A percentile compares a stretch with the other conserved stretches of the same genome.
phyloP scores from a whole-genome alignment of 2,888 invertebrate species.

The Pheosia gnoma region DNA sequence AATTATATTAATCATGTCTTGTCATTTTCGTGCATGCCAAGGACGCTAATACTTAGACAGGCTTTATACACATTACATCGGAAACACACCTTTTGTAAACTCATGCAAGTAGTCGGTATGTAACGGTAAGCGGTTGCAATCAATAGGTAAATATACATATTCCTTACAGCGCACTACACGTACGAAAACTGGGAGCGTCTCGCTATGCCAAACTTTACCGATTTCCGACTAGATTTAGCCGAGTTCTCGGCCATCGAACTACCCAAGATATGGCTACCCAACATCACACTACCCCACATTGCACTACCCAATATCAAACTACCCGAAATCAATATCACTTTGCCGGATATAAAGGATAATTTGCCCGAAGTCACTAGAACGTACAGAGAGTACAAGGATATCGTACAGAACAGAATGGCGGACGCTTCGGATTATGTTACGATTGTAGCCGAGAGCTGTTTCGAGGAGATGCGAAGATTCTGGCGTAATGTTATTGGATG shows the following conservation, averaged over 20 bases:
- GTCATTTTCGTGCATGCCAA: too few species aligned
- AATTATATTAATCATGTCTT: too few species aligned
- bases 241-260: slow-evolving; percentile 61
- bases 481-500: slow-evolving; percentile 70
- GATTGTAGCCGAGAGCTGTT: slow-evolving; percentile 81
- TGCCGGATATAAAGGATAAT: slow-evolving; percentile 63
- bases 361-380: slow-evolving; percentile 68
- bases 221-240: slow-evolving; percentile 70
- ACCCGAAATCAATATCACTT: slow-evolving; percentile 62
- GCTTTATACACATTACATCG: too few species aligned
- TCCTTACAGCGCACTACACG: slow-evolving; percentile 79
- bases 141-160: slow-evolving; percentile 44
- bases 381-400: slow-evolving; percentile 73
- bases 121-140: neutral
- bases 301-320: slow-evolving; percentile 49
- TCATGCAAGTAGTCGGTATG: neutral
- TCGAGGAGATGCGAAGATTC: slow-evolving; percentile 70
- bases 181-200: slow-evolving; percentile 75
- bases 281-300: slow-evolving; percentile 58
- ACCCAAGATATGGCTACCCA: slow-evolving; percentile 47
- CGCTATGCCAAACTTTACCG: slow-evolving; percentile 75
- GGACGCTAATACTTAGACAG: too few species aligned
- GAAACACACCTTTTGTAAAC: neutral
- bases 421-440: slow-evolving; percentile 81
- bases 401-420: slow-evolving; percentile 76